These are phyloP conservation scores for Myanophis thanlyinensis DNA, from an alignment of 2,113 vertebrate species.

Conservation along the genomic window DNA sequence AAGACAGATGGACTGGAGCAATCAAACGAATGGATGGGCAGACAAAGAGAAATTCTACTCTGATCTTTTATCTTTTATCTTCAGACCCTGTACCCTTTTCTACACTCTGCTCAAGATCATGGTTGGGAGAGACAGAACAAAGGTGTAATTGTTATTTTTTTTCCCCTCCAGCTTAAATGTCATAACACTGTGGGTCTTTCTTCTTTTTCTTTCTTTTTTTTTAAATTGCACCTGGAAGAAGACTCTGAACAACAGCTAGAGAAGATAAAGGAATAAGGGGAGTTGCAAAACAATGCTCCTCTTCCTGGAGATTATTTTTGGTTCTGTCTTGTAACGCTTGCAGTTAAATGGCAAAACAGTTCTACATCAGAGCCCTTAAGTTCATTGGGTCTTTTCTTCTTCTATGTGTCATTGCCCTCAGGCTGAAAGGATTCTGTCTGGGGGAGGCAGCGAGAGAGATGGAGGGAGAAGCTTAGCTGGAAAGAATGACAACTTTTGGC, in stretches of 20 bases:
- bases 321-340: slow-evolving; percentile 5
- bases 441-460: not conserved
- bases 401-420: not conserved
- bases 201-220: not conserved
- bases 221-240: not conserved
- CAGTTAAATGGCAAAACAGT: not conserved
- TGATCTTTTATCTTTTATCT: slow-evolving; percentile 37
- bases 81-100: slow-evolving; percentile 20
- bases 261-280: not conserved
- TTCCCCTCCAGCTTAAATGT: not conserved
- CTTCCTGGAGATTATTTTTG: not conserved
- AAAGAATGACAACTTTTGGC: not conserved
- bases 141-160: not conserved
- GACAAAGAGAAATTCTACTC: slow-evolving; percentile 41
- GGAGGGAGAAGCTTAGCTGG: not conserved
- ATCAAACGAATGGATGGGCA: slow-evolving; percentile 34
- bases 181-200: not conserved
- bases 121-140: slow-evolving; percentile 12
- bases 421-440: not conserved
- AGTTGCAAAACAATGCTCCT: not conserved
- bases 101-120: not conserved
- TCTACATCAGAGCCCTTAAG: not conserved
- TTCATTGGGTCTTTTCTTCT: not conserved
- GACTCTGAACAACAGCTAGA: not conserved
- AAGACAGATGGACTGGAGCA: slow-evolving; percentile 43